phyloP scores from a whole-genome alignment of 1,140 invertebrate species.

The Agrilus planipennis region DNA sequence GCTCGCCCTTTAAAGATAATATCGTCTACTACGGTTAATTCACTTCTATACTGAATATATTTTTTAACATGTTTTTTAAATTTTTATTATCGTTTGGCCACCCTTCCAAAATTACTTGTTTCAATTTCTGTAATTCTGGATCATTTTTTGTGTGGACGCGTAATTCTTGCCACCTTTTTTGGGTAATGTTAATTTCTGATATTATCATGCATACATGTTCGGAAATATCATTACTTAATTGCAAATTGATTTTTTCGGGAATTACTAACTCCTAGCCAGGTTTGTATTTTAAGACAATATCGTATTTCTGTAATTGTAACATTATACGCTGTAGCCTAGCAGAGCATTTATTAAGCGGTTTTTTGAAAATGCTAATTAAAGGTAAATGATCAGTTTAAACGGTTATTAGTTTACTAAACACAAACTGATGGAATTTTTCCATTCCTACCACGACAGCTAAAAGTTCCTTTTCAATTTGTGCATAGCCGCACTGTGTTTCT shows the following conservation, averaged over 20 bases:
- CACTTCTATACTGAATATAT: constrained; percentile 11
- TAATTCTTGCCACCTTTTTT: constrained; percentile 20
- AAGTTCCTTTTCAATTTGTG: constrained; percentile 34
- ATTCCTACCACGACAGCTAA: constrained; percentile 20
- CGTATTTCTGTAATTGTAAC: constrained; percentile 11
- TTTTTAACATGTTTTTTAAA: constrained; percentile 10
- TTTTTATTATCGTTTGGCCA: constrained; percentile 30
- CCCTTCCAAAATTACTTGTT: constrained; percentile 21
- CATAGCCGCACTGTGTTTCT: constrained; percentile 21
- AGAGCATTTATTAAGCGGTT: constrained; percentile 10
- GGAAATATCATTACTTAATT: constrained; percentile 6
- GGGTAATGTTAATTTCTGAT: constrained; percentile 8
- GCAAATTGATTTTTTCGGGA: constrained; percentile 14
- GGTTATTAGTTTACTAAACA: constrained; percentile 16
- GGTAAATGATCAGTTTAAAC: constrained; percentile 20
- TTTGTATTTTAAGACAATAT: constrained; percentile 14
- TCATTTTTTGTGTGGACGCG: constrained; percentile 21
- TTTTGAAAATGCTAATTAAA: constrained; percentile 14
- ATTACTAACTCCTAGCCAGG: constrained; percentile 19
- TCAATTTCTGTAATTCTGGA: constrained; percentile 17
- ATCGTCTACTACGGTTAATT: constrained; percentile 18
- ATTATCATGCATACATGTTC: constrained; percentile 9
- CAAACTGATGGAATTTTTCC: constrained; percentile 20
- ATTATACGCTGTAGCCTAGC: constrained; percentile 15
- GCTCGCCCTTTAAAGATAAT: constrained; percentile 22